Base-by-base conservation (phyloP, 2,888 invertebrate species). In the Rhingia rostrata region DNA sequence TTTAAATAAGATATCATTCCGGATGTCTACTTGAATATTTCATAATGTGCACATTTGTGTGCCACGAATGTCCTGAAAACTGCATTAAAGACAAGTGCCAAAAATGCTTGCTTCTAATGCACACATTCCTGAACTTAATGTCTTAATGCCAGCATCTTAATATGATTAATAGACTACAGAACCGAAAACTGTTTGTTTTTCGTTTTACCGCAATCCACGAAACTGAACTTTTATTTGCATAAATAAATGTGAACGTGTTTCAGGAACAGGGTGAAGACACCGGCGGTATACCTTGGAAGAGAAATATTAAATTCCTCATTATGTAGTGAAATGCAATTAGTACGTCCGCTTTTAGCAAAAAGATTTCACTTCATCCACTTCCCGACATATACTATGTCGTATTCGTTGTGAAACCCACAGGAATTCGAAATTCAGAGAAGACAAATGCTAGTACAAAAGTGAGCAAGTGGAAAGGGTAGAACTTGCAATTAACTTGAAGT, bases 401-500 rank as follows among this genome's bases (percentile, higher is more conserved):
- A 37, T 30, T 41, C 41, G 30, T 60, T n/a, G 47, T 39, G 4
- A 7, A 22, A 7, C 49, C 39, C 22, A 56, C 33, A 49, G 75
- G 49, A 69, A 63, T 41, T 39, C 49, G 5, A 61, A 78, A 69
- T 56, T 72, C 12, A 51, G 32, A 35, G 39, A 33, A 30, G 47
- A 61, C 51, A 47, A 47, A 45, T 37, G 51, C n/a, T 6, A 6
- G 37, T 30, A 41, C 33, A 33, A 35, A 56, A 30, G 12, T 33
- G 9, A 51, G 10, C 47, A 63, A 74, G 14, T 64, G 51, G 64
- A 70, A 77, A 47, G 70, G 61, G 60, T 53, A 49, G 72, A 72
- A 72, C 43, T 77, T 77, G 72, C 60, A 82, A 77, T 82, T 77
- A 77, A 75, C 77, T 82, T 60, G 35, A 82, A 82, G 70, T 82